Conservation (phyloP, 2,113 vertebrate genomes). For the Rhinolophus ferrumequinum region DNA sequence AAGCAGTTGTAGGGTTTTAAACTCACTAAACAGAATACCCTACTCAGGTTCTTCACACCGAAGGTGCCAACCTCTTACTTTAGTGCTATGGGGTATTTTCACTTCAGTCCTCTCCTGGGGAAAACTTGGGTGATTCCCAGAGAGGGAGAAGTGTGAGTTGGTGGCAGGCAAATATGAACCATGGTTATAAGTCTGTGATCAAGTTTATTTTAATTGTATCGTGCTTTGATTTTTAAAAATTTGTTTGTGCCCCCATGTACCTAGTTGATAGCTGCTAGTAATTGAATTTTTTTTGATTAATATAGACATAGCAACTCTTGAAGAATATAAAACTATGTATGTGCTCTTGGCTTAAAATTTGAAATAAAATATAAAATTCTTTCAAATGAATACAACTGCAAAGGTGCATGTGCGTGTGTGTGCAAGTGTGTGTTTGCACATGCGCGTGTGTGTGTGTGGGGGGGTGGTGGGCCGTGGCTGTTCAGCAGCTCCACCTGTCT, state of each 20-base stretch:
- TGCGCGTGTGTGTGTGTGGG: fast-evolving
- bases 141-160: not conserved
- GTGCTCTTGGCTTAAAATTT: not conserved
- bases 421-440: fast-evolving
- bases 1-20: not conserved
- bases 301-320: not conserved
- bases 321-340: not conserved
- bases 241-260: not conserved
- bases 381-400: not conserved
- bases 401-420: not conserved
- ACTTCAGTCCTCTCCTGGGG: not conserved
- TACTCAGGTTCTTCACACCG: not conserved
- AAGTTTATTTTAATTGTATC: not conserved
- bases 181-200: not conserved
- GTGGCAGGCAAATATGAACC: not conserved
- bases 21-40: not conserved
- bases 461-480: not conserved
- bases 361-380: not conserved
- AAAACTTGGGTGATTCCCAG: not conserved
- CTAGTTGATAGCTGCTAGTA: not conserved
- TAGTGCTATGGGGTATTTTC: not conserved
- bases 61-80: not conserved
- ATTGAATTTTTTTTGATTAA: not conserved
- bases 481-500: not conserved
- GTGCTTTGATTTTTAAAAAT: not conserved